A percentile compares a stretch with the other conserved stretches of the same genome.
phyloP scores from a whole-genome alignment of 1,140 invertebrate genomes.

The Anadara kagoshimensis region DNA sequence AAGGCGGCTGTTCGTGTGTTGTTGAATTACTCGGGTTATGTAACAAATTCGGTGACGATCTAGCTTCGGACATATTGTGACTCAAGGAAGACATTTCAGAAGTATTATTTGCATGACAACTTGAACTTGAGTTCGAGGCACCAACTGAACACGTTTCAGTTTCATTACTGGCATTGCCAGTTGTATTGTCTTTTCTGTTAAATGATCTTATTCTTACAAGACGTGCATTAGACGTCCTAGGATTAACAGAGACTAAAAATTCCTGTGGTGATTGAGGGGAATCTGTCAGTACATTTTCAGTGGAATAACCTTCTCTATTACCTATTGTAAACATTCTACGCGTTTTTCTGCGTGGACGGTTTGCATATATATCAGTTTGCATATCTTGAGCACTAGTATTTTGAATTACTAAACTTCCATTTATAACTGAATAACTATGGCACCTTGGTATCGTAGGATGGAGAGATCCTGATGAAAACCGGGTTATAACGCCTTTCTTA shows the following conservation, averaged over 20 bases:
- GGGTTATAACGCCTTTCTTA: constrained; percentile 34
- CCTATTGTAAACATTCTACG: constrained; percentile 22
- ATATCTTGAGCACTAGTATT: constrained; percentile 15
- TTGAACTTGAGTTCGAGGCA: too few species aligned
- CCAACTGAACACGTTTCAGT: too few species aligned
- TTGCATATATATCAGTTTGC: constrained; percentile 40
- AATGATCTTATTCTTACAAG: not conserved
- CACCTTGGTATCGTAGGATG: constrained; percentile 37
- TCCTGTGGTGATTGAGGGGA: constrained; percentile 26
- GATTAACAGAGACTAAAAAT: constrained; percentile 32
- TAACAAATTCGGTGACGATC: too few species aligned
- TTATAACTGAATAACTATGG: constrained; percentile 37
- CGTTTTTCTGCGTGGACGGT: constrained; percentile 20
- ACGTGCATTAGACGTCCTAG: constrained; percentile 26
- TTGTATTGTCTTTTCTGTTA: too few species aligned
- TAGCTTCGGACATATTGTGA: too few species aligned
- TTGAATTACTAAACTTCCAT: constrained; percentile 43
- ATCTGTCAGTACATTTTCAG: not conserved
- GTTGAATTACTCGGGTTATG: too few species aligned
- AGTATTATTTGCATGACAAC: too few species aligned
- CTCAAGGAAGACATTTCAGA: too few species aligned
- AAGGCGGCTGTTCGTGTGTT: too few species aligned
- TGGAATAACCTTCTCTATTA: constrained; percentile 12
- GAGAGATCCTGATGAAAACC: constrained; percentile 26
- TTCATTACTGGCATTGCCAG: too few species aligned